A percentile compares a stretch with the other conserved stretches of the same genome.
These are phyloP conservation scores for Australoheros facetus DNA, from an alignment of 2,797 vertebrate species.

Conservation along the genomic window DNA sequence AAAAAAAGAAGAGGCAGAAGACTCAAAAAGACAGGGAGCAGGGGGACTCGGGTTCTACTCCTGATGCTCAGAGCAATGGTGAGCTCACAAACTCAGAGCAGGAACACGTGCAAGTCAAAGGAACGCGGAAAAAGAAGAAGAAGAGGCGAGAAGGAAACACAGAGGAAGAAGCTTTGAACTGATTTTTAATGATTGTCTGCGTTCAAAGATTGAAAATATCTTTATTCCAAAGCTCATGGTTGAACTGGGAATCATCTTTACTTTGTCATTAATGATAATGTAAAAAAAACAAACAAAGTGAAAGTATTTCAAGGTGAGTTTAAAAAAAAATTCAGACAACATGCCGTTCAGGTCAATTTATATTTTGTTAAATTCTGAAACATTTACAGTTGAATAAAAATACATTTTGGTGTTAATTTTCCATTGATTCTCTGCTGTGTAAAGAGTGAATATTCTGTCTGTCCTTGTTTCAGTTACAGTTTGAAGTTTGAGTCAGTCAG, in stretches of 20 bases:
- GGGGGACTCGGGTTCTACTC: constrained; percentile 64
- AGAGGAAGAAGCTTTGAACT: constrained; percentile 18
- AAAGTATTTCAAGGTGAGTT: constrained; percentile 20
- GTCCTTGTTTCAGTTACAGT: constrained; percentile 34
- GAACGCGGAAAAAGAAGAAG: constrained; percentile 68
- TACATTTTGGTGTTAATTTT: constrained; percentile 51
- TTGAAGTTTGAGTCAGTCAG: constrained; percentile 4
- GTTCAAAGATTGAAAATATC: constrained; percentile 6
- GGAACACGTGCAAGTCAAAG: constrained; percentile 21
- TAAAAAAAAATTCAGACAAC: constrained; percentile 28
- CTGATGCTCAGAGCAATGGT: constrained; percentile 12
- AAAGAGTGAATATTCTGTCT: constrained; percentile 24
- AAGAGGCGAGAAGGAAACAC: constrained; percentile 35
- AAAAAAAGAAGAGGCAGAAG: constrained; percentile 46
- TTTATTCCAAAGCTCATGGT: not conserved
- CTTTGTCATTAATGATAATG: constrained; percentile 3
- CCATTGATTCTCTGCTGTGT: constrained; percentile 35
- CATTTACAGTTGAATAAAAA: constrained; percentile 55
- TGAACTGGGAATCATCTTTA: constrained; percentile 7
- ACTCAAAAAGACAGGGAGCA: constrained; percentile 8
- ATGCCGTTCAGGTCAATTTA: constrained; percentile 1
- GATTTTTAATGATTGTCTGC: constrained; percentile 3
- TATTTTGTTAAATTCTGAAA: constrained; percentile 42
- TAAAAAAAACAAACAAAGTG: not conserved
- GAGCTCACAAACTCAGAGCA: constrained; percentile 16